Evolutionary conservation across 2,113 vertebrate species (phyloP), one percentile per base, ranked within the genome.

Genomic region (Mirza zaza): DNA sequence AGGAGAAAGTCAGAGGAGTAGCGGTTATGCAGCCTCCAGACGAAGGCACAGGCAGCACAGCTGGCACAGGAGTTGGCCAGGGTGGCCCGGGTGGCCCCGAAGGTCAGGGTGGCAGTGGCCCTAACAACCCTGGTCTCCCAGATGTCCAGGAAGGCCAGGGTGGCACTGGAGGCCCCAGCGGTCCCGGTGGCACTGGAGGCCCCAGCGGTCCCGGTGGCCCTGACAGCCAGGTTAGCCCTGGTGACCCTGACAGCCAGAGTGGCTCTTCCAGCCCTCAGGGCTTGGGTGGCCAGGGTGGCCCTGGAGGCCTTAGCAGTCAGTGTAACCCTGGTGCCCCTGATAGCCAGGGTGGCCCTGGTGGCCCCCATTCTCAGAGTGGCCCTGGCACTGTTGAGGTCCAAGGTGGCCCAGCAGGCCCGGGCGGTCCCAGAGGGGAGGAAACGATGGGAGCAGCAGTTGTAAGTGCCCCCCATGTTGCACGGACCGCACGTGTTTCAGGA

Each of bases 381-480:
- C 71, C 71, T 11, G 11, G 71, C 20, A 57, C 55, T 57, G 20
- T 57, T 57, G 55, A 57, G 20, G 55, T 21, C 55, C 55, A 57
- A 29, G 59, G 59, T 63, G 59, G 59, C 10, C 25, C 59, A 29
- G 23, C 59, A 27, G 59, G 59, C 59, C 59, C 59, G 11, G 59
- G 59, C 1, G 10, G 59, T 63, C 25, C 59, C 25, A 27, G 59
- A 63, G 25, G 4, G 1, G 3, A 42, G 29, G 92, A 65, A 71
- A 65, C 3, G 32, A 63, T 67, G 36, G 36, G 45, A 27, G 42
- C 42, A 17, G 42, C 27, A 34, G 57, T 70, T 27, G 50, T n/a
- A 52, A 67, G 87, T 57, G 68, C 79, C 75, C 85, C 79, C 76
- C 91, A 52, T 85, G 96, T 97, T 97, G 94, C 92, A 50, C 93